Conservation (phyloP, 2,113 vertebrate genomes). For the Rhabdomys dilectus region DNA sequence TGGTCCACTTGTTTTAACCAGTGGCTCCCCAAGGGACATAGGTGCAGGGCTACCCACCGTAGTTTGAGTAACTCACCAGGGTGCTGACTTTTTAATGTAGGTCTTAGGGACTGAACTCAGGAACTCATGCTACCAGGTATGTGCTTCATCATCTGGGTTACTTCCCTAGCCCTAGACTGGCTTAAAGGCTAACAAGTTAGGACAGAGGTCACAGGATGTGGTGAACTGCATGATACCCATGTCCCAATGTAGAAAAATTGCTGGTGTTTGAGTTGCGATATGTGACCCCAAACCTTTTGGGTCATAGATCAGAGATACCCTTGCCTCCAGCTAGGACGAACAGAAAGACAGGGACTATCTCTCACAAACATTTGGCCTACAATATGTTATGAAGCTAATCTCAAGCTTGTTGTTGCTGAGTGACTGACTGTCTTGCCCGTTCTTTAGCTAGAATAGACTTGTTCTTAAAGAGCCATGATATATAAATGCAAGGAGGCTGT, state of each 20-base stretch:
- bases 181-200: neutral
- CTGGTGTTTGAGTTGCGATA: neutral
- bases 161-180: neutral
- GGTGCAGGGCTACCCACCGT: neutral
- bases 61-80: neutral
- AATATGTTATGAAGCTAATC: neutral
- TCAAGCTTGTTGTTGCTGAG: neutral
- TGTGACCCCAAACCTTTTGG: neutral
- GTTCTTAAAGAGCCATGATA: neutral
- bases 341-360: neutral
- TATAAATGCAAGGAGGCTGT: neutral
- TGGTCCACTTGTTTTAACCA: neutral
- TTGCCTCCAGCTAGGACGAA: neutral
- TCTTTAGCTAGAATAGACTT: neutral
- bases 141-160: neutral
- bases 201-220: neutral
- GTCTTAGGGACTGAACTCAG: too few relatives aligned
- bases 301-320: neutral
- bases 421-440: too few relatives aligned
- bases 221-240: too few relatives aligned
- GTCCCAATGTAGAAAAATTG: neutral
- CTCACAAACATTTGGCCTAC: accelerated
- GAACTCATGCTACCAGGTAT: neutral
- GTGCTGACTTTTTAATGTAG: too few relatives aligned
- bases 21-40: too few relatives aligned